Base-by-base conservation (phyloP, 2,113 vertebrate species). In the Cygnus buccinator region DNA sequence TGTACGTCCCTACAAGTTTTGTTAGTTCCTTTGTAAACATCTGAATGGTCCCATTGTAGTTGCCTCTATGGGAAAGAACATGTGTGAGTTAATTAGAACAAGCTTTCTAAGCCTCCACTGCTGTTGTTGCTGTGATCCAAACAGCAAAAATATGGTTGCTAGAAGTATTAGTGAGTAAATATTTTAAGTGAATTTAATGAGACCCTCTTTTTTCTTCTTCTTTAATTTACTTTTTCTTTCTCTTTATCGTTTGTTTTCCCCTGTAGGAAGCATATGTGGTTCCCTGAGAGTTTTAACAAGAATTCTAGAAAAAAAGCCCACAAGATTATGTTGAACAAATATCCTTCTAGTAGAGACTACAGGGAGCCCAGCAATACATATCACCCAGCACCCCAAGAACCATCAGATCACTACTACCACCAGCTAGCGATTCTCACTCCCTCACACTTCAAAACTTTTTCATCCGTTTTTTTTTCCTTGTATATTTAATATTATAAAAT, bases 11-110 rank as follows among this genome's bases (percentile, higher is more conserved):
- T 66, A 5, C 12, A 62, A 89, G 7, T 94, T 90, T 89, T 70
- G 65, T 54, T 84, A 5, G 1, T 77, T 90, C 12, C 0, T 72
- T 81, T 58, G 46, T 82, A 75, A 90, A 81, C 29, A 87, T 50
- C 23, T 91, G 76, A 94, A 89, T 58, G 15, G 62, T 79, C 58
- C 44, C 28, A 62, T 14, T 95, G 74, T 83, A 91, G 62, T 75
- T 66, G 29, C 7, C n/a, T 61, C 70, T 70, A 86, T 29, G 66
- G 52, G 71, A 93, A 89, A 89, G 26, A 80, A 46, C 28, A 75
- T 44, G 66, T 62, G 66, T 83, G 58, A 72, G 41, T 87, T 92
- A 89, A 87, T 94, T 81, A 89, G 41, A 92, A 79, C 23, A 90
- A 84, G 70, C 26, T 81, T 91, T 87, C 28, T 54, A 85, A 83